Evolutionary conservation across 2,113 vertebrate genomes (phyloP).

Genomic region (Emydura subglobosa): DNA sequence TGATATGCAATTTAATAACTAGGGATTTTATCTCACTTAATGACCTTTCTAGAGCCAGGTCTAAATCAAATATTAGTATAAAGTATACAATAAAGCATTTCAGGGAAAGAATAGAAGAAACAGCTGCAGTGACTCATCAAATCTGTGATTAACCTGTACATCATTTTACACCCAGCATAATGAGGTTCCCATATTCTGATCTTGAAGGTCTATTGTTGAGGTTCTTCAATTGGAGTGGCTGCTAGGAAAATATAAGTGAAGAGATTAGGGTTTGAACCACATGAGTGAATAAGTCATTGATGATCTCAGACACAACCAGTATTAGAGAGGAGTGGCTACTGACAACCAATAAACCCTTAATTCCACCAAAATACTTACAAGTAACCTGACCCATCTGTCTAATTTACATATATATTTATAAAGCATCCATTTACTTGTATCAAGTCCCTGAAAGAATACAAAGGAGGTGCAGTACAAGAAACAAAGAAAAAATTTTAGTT

Average conservation of each 20-base stretch:
- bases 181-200: neutral
- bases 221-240: neutral
- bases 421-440: neutral
- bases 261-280: neutral
- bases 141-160: neutral
- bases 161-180: neutral
- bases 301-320: neutral
- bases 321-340: neutral
- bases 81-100: neutral
- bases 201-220: neutral
- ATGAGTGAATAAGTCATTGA: neutral
- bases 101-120: neutral
- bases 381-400: neutral
- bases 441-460: neutral
- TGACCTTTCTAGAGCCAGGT: conserved; percentile 23
- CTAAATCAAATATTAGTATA: conserved; percentile 36
- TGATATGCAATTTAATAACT: neutral
- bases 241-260: neutral
- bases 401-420: neutral
- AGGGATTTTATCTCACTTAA: conserved; percentile 13
- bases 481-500: neutral
- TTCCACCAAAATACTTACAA: neutral
- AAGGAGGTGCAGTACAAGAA: neutral
- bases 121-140: neutral
- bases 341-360: neutral